These are phyloP conservation scores for Saccopteryx bilineata DNA, from an alignment of 2,113 vertebrate genomes.

Conservation along the genomic window DNA sequence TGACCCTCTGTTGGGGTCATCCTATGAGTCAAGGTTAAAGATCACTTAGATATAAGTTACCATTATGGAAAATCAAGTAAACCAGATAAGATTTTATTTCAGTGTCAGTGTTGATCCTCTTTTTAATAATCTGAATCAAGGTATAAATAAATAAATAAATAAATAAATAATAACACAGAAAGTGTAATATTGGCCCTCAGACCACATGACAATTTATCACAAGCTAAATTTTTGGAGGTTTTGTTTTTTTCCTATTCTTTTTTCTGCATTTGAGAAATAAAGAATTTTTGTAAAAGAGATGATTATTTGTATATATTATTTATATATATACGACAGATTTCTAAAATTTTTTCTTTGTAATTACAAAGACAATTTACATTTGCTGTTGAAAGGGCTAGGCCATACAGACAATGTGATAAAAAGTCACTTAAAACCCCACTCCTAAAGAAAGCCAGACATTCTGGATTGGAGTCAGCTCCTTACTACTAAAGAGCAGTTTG, in stretches of 20 bases:
- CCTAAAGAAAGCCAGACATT: neutral
- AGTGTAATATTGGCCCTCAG: neutral
- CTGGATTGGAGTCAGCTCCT: neutral
- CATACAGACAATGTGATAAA: neutral
- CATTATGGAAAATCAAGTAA: conserved; percentile 19
- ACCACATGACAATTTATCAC: neutral
- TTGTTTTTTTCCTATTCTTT: neutral
- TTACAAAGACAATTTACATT: neutral
- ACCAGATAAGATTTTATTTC: neutral
- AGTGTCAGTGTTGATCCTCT: neutral
- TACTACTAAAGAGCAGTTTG: neutral
- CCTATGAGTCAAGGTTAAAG: too few species aligned
- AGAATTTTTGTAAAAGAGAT: neutral
- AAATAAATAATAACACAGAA: neutral
- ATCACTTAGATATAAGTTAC: neutral
- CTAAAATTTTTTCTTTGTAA: too few species aligned
- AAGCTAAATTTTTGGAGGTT: neutral
- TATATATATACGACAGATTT: too few species aligned
- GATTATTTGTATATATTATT: too few species aligned
- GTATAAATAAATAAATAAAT: too few species aligned
- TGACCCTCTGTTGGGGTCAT: fast-evolving
- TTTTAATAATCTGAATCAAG: too few species aligned
- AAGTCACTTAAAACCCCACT: neutral
- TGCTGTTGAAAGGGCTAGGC: neutral
- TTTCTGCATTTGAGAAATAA: neutral